A percentile compares a stretch with the other conserved stretches of the same genome.
These are phyloP conservation scores for Podarcis cretensis DNA, from an alignment of 2,113 vertebrate genomes.

Conservation along the genomic window DNA sequence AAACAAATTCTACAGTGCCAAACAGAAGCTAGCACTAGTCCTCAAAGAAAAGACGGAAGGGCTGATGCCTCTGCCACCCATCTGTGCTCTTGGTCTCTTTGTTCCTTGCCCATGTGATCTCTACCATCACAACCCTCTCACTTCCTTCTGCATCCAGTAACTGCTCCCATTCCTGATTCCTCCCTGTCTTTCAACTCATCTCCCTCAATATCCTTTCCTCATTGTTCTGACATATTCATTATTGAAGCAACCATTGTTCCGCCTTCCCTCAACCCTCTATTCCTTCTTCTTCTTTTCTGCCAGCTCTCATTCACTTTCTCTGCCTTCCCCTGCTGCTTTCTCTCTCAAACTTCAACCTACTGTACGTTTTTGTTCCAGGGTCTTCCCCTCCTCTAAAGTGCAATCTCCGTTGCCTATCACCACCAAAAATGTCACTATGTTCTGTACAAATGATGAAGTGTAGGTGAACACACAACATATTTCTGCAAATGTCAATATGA, in stretches of 20 bases:
- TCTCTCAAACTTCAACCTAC: not conserved
- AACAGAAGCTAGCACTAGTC: not conserved
- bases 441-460: not conserved
- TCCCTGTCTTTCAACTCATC: not conserved
- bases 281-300: not conserved
- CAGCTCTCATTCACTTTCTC: not conserved
- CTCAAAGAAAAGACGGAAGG: constrained; percentile 8
- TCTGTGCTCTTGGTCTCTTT: not conserved
- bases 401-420: not conserved
- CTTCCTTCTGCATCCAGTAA: not conserved
- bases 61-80: not conserved
- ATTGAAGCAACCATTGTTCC: not conserved
- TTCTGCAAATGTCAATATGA: not conserved
- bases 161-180: not conserved
- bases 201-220: not conserved
- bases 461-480: accelerated
- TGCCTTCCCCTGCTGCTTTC: not conserved
- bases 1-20: constrained; percentile 6
- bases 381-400: not conserved
- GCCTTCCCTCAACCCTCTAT: not conserved
- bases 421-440: not conserved
- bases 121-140: not conserved
- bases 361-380: not conserved
- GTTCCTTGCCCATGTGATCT: not conserved
- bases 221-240: not conserved